Percentiles rank a stretch among this genome's conserved stretches.
Conservation (phyloP, 2,888 invertebrate genomes). For the Germaria angustata region DNA sequence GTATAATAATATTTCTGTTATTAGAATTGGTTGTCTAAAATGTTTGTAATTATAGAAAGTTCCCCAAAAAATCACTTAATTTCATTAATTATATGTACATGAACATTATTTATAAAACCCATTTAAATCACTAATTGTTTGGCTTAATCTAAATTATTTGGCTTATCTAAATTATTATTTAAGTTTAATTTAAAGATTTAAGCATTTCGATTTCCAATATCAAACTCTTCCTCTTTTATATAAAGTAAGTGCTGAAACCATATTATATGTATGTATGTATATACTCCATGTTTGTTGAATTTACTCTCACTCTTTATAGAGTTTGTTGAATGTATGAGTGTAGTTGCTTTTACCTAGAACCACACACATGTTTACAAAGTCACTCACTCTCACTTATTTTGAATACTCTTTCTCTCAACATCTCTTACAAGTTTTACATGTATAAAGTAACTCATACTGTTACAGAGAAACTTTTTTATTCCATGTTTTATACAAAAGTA, state of each 20-base stretch:
- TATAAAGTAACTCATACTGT: constrained; percentile 1
- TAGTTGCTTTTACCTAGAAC: background rate
- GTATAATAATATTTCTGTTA: background rate
- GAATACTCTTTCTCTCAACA: constrained; percentile 22
- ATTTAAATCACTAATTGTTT: background rate
- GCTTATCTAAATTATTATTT: background rate
- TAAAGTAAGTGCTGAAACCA: background rate
- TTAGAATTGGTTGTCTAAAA: background rate
- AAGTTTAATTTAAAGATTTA: background rate
- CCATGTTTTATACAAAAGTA: background rate
- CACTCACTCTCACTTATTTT: constrained; percentile 51
- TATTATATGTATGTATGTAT: too few species aligned
- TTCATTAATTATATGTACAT: too few species aligned
- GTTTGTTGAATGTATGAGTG: constrained; percentile 15
- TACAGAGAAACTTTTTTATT: background rate
- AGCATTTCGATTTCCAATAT: background rate
- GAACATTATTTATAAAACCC: too few species aligned
- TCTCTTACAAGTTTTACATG: background rate
- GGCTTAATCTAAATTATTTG: background rate
- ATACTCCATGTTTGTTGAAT: constrained; percentile 45
- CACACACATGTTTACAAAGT: background rate
- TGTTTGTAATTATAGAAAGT: background rate
- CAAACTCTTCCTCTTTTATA: constrained; percentile 13
- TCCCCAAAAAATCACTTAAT: too few species aligned
- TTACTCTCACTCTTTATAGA: constrained; percentile 55